Evolutionary conservation across 2,797 vertebrate genomes (phyloP).

Genomic region (Tolypeutes matacus): DNA sequence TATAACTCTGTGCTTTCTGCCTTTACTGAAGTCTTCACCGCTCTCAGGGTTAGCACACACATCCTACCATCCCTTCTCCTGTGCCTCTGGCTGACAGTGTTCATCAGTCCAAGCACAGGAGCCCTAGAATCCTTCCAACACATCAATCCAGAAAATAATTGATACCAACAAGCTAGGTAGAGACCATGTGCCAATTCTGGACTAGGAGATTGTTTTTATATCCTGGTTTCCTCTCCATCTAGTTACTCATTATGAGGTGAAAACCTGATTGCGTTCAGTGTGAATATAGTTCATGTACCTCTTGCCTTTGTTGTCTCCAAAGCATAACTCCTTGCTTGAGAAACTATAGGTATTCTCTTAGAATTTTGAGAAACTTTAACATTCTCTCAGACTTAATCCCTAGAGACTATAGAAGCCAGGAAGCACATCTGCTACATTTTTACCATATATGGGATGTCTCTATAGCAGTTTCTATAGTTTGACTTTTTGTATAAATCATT

Average conservation of each 20-base stretch:
- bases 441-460: background rate
- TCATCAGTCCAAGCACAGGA: background rate
- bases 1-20: background rate
- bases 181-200: background rate
- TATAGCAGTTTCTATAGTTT: background rate
- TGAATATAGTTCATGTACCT: background rate
- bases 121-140: background rate
- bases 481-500: background rate
- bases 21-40: background rate
- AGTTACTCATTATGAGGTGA: background rate
- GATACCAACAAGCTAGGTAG: background rate
- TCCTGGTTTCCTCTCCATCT: background rate
- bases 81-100: background rate
- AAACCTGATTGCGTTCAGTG: background rate
- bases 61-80: background rate
- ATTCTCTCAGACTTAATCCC: background rate
- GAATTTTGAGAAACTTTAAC: slow-evolving; percentile 3
- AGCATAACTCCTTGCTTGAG: background rate
- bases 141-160: background rate
- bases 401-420: background rate
- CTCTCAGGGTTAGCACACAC: background rate
- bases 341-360: background rate
- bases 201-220: background rate
- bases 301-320: background rate
- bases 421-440: background rate